phyloP scores from a whole-genome alignment of 2,113 vertebrate species.

The Melierax canorus region DNA sequence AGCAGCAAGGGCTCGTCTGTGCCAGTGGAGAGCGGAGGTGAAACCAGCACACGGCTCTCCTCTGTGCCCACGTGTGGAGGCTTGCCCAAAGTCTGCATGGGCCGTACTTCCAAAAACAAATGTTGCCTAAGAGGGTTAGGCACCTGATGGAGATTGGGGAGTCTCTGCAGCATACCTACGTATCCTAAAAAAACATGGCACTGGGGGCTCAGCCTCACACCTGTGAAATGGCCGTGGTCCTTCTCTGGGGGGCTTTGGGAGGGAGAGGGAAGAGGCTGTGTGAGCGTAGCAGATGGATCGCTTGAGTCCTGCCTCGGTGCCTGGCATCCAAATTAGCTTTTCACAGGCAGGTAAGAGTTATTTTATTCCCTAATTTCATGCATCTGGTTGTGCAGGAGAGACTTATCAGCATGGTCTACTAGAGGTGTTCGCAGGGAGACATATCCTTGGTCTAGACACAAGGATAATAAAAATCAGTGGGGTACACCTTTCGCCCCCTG shows the following conservation, averaged over 20 bases:
- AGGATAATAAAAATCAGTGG: background rate
- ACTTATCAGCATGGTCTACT: background rate
- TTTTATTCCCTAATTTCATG: background rate
- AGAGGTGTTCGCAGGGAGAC: fast-evolving
- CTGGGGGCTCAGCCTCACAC: background rate
- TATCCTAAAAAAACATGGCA: fast-evolving
- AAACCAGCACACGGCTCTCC: background rate
- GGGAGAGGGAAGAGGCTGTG: background rate
- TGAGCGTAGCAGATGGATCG: fast-evolving
- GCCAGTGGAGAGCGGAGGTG: background rate
- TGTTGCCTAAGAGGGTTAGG: background rate
- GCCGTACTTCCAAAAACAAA: fast-evolving
- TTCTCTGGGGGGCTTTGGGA: background rate
- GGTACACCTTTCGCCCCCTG: fast-evolving
- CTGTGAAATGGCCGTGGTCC: fast-evolving
- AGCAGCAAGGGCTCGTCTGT: fast-evolving
- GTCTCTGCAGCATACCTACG: fast-evolving
- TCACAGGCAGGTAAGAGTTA: background rate
- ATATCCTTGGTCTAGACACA: background rate
- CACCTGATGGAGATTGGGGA: background rate
- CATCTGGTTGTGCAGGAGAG: background rate
- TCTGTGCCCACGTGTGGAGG: fast-evolving
- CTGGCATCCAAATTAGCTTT: background rate
- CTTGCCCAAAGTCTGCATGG: background rate
- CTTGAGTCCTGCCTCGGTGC: background rate